Evolutionary conservation across 2,113 vertebrate species (phyloP).

Genomic region (Paradisaea rubra): DNA sequence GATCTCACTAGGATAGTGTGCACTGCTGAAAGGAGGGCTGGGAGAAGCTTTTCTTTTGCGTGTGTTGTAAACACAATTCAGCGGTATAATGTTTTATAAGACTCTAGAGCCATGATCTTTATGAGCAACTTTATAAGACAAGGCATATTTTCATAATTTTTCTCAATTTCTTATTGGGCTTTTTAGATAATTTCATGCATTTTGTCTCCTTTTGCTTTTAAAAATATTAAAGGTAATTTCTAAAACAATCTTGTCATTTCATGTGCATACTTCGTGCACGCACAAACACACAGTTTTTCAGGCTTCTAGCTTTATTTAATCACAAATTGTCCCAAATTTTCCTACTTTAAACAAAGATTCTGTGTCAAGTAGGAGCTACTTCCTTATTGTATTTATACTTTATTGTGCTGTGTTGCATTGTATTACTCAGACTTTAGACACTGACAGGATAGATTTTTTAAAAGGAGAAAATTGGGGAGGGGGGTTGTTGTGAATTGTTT

Average conservation of each 20-base stretch:
- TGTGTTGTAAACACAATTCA: neutral
- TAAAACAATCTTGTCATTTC: neutral
- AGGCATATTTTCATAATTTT: neutral
- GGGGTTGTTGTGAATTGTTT: neutral
- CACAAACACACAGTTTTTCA: neutral
- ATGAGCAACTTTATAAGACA: neutral
- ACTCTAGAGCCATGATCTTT: neutral
- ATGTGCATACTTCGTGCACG: neutral
- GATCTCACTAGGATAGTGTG: neutral
- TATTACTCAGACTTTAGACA: neutral
- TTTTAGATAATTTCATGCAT: neutral
- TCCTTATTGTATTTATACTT: neutral
- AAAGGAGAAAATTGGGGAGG: neutral
- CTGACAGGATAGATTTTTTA: neutral
- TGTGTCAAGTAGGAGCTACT: neutral
- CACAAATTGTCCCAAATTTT: neutral
- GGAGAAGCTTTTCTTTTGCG: neutral
- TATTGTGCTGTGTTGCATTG: neutral
- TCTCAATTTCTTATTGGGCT: neutral
- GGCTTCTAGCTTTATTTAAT: neutral
- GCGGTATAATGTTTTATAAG: neutral
- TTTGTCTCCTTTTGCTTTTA: neutral
- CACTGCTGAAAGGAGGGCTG: neutral
- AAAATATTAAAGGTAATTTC: neutral
- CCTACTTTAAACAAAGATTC: neutral